Evolutionary conservation across 2,888 invertebrate genomes (phyloP), one percentile per base, ranked within the genome.

Genomic region (Thymelicus acteon): DNA sequence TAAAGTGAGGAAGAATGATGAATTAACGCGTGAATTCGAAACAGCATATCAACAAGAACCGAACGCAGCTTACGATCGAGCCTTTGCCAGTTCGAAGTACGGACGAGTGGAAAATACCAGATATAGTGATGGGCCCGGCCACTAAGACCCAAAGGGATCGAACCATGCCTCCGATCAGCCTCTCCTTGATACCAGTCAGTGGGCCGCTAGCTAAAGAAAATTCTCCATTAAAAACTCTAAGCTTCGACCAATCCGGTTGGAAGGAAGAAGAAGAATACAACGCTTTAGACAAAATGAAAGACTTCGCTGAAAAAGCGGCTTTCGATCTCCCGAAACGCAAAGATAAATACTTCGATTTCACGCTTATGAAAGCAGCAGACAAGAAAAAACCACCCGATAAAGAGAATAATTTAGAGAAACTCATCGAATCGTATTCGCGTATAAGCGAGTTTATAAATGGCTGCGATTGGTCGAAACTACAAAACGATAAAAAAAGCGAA

Each of bases 1-100:
- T 92, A 91, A 88, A 84, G 69, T 80, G 75, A 76, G 71, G 77
- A 78, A 81, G 82, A 82, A 79, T 76, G 81, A 76, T 81, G 40
- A 81, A 81, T 76, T 83, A 82, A 81, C 78, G 71, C 77, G 72
- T 76, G 58, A 80, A 87, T 91, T 86, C 82, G 83, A 84, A 84
- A 91, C 93, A 93, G 93, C 93, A 93, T 88, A 93, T 93, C 91
- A 92, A 93, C 92, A 91, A 90, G 85, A 92, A 91, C 81, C 81
- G 93, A 80, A 90, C 91, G 73, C 93, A 93, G 84, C 85, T 93
- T 77, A 93, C 91, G 75, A 93, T 93, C 79, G 93, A 93, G 81
- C 88, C 93, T 67, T 82, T 93, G 77, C 90, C 91, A 58, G 72
- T 84, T 76, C 88, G 85, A 84, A 74, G 77, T 61, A 84, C 85